Evolutionary conservation across 2,888 invertebrate species (phyloP), one percentile per base, ranked within the genome.

Genomic region (Nomada flava): DNA sequence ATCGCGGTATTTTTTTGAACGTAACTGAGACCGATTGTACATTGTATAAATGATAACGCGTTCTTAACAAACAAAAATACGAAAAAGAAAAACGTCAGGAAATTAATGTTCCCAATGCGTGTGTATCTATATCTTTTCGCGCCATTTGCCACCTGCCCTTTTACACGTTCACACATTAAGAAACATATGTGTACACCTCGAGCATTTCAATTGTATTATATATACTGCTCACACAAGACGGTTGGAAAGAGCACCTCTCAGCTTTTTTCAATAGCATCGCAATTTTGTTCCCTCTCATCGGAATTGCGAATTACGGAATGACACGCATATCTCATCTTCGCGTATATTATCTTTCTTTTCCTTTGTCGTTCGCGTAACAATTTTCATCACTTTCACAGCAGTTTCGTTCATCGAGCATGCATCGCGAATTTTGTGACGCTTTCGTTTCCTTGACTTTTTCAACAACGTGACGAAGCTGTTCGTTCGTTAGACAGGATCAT

Each of bases 41-140:
- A 93, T 93, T 93, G 92, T 93, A 93, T 91, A 93, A 93, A 93
- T 90, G 89, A 89, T 90, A 88, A 89, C 87, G 86, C 83, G 80
- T 86, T 85, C 80, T 83, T 63, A 71, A 74, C 67, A 55, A 26
- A 42, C 70, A 60, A 47, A 52, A 50, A 64, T 50, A 70, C n/a
- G 52, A 44, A 36, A 29, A 50, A 75, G 60, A 65, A 78, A 79
- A 75, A 75, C 67, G 72, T 86, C 80, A 81, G 76, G 69, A 84
- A 84, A 76, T 84, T 60, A 75, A 79, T 69, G 62, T 81, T 86
- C 86, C 86, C 82, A 73, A 76, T 65, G 74, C 86, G 83, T 85
- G 72, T 88, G 85, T 88, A 88, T 83, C 85, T 88, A 88, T 84
- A 86, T 82, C 57, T 65, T 81, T 83, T 83, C 79, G 85, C 88